These are phyloP conservation scores for Scophthalmus maximus DNA, from an alignment of 2,113 vertebrate species.

Conservation along the genomic window DNA sequence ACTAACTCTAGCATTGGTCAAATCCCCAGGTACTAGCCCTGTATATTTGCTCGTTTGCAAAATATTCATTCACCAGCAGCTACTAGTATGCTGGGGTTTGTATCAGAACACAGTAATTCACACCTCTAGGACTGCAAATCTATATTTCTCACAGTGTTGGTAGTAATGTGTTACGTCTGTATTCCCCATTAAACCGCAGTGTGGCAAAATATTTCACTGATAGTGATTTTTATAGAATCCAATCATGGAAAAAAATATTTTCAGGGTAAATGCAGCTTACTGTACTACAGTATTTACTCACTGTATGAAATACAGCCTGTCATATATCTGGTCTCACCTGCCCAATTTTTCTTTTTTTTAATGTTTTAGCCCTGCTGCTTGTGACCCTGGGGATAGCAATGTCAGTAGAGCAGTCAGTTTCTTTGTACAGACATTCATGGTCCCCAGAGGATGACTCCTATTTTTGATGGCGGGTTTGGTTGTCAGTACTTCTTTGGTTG, in stretches of 20 bases:
- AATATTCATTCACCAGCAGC: not conserved
- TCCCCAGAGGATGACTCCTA: no score
- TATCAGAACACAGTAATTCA: conserved; percentile 18
- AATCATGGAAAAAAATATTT: not conserved
- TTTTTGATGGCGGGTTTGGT: no score
- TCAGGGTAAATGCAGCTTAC: not conserved
- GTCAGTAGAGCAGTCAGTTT: no score
- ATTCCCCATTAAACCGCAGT: not conserved
- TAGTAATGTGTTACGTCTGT: conserved; percentile 5
- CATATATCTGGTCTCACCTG: not conserved
- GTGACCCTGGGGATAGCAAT: no score
- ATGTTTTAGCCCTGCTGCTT: no score
- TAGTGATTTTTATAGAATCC: no score
- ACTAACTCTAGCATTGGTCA: not conserved
- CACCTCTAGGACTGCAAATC: conserved; percentile 18
- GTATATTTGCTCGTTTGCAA: not conserved
- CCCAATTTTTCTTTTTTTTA: no score
- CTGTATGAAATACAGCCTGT: not conserved
- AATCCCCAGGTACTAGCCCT: not conserved
- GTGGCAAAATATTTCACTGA: not conserved
- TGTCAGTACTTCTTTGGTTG: no score
- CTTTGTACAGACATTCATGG: no score
- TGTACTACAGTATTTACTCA: not conserved
- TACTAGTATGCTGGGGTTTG: not conserved
- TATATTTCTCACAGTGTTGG: conserved; percentile 3